Base-by-base conservation (phyloP, 2,888 invertebrate genomes). In the Galerucella pusilla region DNA sequence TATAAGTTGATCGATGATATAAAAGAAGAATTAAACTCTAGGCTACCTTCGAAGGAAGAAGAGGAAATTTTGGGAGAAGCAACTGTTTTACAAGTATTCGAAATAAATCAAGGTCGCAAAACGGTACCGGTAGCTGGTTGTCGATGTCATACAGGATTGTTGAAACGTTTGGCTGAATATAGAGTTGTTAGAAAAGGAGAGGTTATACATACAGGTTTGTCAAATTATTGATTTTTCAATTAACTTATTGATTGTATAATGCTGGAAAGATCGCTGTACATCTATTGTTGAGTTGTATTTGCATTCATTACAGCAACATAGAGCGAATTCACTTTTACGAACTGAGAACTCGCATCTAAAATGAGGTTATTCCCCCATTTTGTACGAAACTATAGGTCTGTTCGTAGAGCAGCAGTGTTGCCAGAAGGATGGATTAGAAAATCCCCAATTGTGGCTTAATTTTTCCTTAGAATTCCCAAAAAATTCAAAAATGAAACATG, bases 1-100 rank as follows among this genome's bases (percentile, higher is more conserved):
- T 99, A 99, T 88, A 93, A 94, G 79, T 88, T 99, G 76, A 92
- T 99, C 16, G 97, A 98, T 82, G 94, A 97, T 85, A 87, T 99
- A 0, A 96, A 95, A 84, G 90, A 90, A 65, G 94, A 96, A 87
- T 91, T 99, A 70, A 94, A 91, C 81, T 87, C 87, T 1, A 89
- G 91, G 83, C 89, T 99, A 82, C 97, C 97, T 0, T 85, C 89
- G 42, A 85, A 91, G 65, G 91, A 94, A 80, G 91, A 92, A 11
- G 96, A 97, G 85, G 94, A 96, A 83, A 80, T 93, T 49, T 77
- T 86, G 91, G 96, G 96, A 0, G 94, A 96, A 89, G 98, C 97
- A 1, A 92, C 92, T 82, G 95, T 98, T 2, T 86, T 96, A 16
- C 94, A 97, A 85, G 91, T 94, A 83, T 98, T 98, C 86, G 85